Percentiles rank a stretch among this genome's conserved stretches.
phyloP scores from a whole-genome alignment of 2,113 vertebrate genomes.

The Polypterus bichir region DNA sequence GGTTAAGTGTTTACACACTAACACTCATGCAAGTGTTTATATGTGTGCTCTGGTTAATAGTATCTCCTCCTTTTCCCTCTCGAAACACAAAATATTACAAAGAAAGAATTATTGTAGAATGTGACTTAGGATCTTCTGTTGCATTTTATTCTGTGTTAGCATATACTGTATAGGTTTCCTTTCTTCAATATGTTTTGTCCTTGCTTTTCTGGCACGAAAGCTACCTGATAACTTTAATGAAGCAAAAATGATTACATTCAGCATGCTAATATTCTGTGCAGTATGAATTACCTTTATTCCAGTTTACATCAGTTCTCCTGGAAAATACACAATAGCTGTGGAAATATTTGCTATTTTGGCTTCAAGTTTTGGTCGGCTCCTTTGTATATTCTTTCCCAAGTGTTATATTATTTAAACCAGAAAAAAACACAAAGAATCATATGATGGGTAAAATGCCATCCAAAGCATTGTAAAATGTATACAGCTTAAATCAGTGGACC shows the following conservation, averaged over 20 bases:
- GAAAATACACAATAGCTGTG: conserved; percentile 53
- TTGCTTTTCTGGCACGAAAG: conserved; percentile 10
- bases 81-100: conserved; percentile 5
- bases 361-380: conserved; percentile 46
- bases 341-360: conserved; percentile 57
- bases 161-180: conserved; percentile 8
- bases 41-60: conserved; percentile 8
- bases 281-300: conserved; percentile 49
- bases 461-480: conserved; percentile 4
- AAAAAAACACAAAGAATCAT: conserved; percentile 6
- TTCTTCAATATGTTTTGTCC: conserved; percentile 1
- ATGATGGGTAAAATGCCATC: conserved; percentile 13
- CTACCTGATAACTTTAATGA: conserved; percentile 13
- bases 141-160: conserved; percentile 8
- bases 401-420: conserved; percentile 39
- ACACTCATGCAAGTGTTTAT: conserved; percentile 9
- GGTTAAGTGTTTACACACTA: conserved; percentile 1
- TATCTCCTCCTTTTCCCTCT: conserved; percentile 5
- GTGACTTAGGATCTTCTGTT: conserved; percentile 3
- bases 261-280: conserved; percentile 14
- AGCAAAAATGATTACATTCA: conserved; percentile 8
- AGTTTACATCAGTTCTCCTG: conserved; percentile 54
- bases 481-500: too few species aligned
- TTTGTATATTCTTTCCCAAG: conserved; percentile 50
- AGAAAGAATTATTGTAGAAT: conserved; percentile 9